Conservation (phyloP, 2,113 vertebrate species). For the Pelecanus crispus region DNA sequence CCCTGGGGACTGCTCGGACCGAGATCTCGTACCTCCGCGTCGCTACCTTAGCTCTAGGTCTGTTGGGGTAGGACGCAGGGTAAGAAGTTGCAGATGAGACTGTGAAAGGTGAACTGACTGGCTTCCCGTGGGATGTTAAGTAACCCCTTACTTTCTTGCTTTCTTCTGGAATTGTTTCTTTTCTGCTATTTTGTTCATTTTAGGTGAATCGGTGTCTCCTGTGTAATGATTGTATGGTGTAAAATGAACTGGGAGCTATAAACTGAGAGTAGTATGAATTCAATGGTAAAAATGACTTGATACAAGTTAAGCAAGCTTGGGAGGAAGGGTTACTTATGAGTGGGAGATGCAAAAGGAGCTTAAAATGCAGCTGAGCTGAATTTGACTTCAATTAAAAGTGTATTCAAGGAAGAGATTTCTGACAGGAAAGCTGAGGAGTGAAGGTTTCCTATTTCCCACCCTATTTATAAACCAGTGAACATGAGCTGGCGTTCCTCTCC, state of each 20-base stretch:
- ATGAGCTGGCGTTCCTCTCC: background rate
- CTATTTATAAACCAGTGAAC: background rate
- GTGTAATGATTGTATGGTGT: too few relatives aligned
- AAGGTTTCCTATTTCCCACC: background rate
- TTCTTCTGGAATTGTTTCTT: too few relatives aligned
- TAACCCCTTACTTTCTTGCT: background rate
- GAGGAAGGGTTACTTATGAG: background rate
- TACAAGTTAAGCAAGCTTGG: background rate
- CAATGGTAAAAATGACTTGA: background rate
- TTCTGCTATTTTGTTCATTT: background rate
- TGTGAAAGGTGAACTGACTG: background rate
- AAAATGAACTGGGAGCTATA: background rate
- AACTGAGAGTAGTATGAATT: background rate
- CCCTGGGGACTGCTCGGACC: rapidly evolving
- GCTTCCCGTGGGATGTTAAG: background rate
- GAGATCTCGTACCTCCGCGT: rapidly evolving
- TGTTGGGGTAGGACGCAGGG: rapidly evolving
- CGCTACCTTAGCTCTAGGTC: rapidly evolving
- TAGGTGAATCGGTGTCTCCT: background rate
- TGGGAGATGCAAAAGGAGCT: background rate
- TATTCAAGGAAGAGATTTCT: background rate
- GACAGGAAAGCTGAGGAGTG: background rate
- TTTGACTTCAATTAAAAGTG: background rate
- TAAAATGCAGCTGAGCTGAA: background rate
- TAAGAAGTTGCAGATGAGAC: background rate